Percentiles rank a stretch among this genome's conserved stretches.
Conservation (phyloP, 2,113 vertebrate genomes). For the Percopsis transmontana region DNA sequence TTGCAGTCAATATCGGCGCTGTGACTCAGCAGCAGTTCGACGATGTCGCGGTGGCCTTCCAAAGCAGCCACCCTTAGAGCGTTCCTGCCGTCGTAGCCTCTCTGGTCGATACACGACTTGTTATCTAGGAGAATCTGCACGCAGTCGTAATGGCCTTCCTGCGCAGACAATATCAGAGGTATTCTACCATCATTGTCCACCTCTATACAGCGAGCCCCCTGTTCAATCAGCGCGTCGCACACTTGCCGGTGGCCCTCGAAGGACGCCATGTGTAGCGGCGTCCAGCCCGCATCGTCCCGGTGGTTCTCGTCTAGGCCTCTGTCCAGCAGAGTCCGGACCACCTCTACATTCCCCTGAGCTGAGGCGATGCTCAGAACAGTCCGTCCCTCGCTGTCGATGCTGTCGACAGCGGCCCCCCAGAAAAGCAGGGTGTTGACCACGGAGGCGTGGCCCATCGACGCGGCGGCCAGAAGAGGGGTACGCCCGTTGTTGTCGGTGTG, state of each 20-base stretch:
- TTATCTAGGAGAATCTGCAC: conserved; percentile 93
- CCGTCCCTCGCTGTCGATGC: conserved; percentile 95
- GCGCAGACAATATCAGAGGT: conserved; percentile 89
- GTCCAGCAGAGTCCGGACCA: conserved; percentile 96
- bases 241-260: conserved; percentile 96
- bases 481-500: conserved; percentile 96
- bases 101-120: conserved; percentile 90
- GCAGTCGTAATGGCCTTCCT: conserved; percentile 97
- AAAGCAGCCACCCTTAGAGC: conserved; percentile 90
- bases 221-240: conserved; percentile 95
- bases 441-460: conserved; percentile 96
- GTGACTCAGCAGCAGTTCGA: conserved; percentile 90
- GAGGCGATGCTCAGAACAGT: conserved; percentile 97
- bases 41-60: conserved; percentile 94
- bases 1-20: conserved; percentile 91
- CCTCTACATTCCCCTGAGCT: conserved; percentile 96
- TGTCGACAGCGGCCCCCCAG: conserved; percentile 97
- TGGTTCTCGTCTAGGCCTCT: conserved; percentile 97
- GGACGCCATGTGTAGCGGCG: conserved; percentile 95
- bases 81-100: conserved; percentile 95
- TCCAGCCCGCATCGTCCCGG: conserved; percentile 96
- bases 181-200: conserved; percentile 96
- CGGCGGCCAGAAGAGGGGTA: conserved; percentile 94
- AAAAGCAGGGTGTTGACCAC: conserved; percentile 95
- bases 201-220: conserved; percentile 93